These are phyloP conservation scores for Garra rufa DNA, from an alignment of 2,113 vertebrate species.

Conservation along the genomic window DNA sequence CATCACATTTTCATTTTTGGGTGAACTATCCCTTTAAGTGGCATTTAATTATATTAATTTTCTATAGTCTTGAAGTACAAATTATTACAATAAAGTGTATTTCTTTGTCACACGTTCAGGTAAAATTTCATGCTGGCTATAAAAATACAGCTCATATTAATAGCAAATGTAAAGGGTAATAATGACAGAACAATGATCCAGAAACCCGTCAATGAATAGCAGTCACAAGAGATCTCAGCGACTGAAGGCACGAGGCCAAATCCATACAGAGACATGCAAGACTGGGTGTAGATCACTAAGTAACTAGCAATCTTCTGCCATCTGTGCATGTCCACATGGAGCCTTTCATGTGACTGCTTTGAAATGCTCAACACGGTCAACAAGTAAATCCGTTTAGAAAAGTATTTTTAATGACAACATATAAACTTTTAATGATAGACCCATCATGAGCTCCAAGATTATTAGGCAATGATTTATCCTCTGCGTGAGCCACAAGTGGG, in stretches of 20 bases:
- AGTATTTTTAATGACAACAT: background rate
- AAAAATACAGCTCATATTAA: slow-evolving; percentile 3
- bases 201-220: background rate
- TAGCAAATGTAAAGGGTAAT: background rate
- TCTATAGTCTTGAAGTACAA: background rate
- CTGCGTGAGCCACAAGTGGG: too few relatives aligned
- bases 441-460: background rate
- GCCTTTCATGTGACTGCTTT: slow-evolving; percentile 1
- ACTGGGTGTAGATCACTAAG: background rate
- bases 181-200: background rate
- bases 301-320: background rate
- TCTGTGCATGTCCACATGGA: background rate
- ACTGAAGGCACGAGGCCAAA: background rate
- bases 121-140: background rate
- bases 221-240: background rate
- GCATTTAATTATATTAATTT: background rate
- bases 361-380: background rate
- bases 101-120: background rate
- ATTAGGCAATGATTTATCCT: background rate
- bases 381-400: background rate
- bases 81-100: background rate
- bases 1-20: too few relatives aligned
- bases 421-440: background rate
- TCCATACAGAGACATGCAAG: background rate
- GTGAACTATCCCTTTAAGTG: too few relatives aligned